These are phyloP conservation scores for Lepus americanus DNA, from an alignment of 2,113 vertebrate species.

Conservation along the genomic window DNA sequence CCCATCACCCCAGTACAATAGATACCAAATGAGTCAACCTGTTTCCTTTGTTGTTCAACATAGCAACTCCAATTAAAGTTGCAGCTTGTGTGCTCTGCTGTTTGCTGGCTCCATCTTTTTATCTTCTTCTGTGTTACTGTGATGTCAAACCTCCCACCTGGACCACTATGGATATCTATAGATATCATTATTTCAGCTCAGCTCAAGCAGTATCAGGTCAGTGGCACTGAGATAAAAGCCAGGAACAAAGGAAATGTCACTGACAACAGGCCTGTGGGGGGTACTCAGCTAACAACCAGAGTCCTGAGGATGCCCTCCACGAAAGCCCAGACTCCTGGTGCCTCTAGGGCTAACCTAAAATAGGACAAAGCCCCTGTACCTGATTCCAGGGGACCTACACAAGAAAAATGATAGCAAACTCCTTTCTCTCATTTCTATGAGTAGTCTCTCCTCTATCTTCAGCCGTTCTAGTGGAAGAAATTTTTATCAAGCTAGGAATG, in stretches of 20 bases:
- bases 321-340: background rate
- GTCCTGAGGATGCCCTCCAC: background rate
- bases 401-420: background rate
- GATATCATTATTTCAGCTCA: constrained; percentile 65
- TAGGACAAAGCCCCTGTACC: background rate
- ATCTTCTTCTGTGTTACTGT: constrained; percentile 55
- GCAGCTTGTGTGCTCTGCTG: constrained; percentile 13
- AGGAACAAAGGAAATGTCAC: constrained; percentile 8
- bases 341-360: background rate
- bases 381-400: background rate
- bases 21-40: constrained; percentile 71
- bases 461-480: background rate
- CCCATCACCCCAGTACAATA: constrained; percentile 46
- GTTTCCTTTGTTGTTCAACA: constrained; percentile 73
- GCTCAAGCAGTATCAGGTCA: constrained; percentile 25
- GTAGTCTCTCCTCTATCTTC: background rate
- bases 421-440: background rate
- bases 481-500: background rate
- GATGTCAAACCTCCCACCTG: constrained; percentile 59
- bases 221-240: constrained; percentile 26
- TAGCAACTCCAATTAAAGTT: constrained; percentile 69
- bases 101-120: constrained; percentile 62
- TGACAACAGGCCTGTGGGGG: constrained; percentile 1
- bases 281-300: background rate
- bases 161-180: constrained; percentile 55